These are phyloP conservation scores for Drosophila helvetica DNA, from an alignment of 2,888 invertebrate species.

Conservation along the genomic window DNA sequence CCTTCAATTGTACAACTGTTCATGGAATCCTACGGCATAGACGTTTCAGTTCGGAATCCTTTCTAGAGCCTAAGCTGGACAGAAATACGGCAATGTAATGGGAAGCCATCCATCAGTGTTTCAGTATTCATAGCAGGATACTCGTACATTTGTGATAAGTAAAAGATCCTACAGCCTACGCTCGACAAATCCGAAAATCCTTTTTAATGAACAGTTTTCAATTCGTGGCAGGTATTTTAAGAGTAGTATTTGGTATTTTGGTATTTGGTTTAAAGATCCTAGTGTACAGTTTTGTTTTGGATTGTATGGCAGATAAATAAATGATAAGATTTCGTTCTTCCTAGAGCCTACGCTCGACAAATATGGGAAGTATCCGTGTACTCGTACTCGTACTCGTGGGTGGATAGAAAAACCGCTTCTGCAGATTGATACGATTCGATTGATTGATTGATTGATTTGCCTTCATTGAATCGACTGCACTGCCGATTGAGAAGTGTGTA, in stretches of 20 bases:
- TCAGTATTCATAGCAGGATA: too few relatives aligned
- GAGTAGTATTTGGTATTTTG: background rate
- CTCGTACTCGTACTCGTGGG: background rate
- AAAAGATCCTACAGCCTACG: background rate
- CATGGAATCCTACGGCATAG: background rate
- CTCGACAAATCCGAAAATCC: background rate
- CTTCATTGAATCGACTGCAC: slow-evolving; percentile 14
- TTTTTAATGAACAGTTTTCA: slow-evolving; percentile 4
- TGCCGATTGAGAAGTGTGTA: slow-evolving; percentile 23
- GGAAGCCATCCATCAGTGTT: background rate
- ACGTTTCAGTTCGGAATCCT: background rate
- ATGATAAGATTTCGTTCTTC: background rate
- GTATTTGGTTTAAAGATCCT: background rate
- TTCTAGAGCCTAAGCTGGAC: background rate
- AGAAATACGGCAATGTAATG: background rate
- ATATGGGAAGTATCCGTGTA: background rate
- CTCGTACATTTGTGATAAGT: background rate
- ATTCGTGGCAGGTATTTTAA: background rate
- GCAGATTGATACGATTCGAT: slow-evolving; percentile 7
- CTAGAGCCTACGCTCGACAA: background rate
- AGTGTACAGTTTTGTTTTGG: background rate
- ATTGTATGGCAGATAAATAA: background rate
- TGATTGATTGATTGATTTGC: background rate
- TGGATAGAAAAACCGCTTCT: background rate
- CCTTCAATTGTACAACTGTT: background rate